Evolutionary conservation across 2,113 vertebrate genomes (phyloP), one percentile per base, ranked within the genome.

Genomic region (Brachyhypopomus gauderio): DNA sequence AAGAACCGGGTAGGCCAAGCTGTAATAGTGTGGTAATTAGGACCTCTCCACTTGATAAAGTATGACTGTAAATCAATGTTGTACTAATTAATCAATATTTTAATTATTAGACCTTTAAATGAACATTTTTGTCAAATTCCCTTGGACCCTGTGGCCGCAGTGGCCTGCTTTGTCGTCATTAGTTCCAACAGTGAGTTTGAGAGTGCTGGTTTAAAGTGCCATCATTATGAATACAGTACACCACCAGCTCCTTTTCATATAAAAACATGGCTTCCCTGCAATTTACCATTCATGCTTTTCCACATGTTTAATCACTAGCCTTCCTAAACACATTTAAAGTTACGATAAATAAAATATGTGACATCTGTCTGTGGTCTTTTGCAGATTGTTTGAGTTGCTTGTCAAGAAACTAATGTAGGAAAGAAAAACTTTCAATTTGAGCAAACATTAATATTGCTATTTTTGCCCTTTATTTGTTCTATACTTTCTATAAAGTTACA

Each of bases 31-130:
- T 88, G 83, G 95, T 96, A 97, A 98, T 98, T 97, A 96, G 94
- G 94, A 95, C 91, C 94, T 95, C 93, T 92, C 91, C 94, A 95
- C 95, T 94, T 97, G 95, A 97, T 97, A 96, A 94, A 93, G 93
- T 96, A 95, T 96, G 95, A 97, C 95, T 97, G 93, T 95, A 96
- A 96, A 97, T 97, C 96, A 96, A 95, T 97, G 95, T 95, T 96
- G 94, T 93, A 94, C 96, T 97, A 98, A 98, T 99, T 95, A 97
- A 97, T 99, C 96, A 95, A 98, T 98, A 98, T 96, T 96, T 97
- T 97, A 96, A 97, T 98, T 96, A 97, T 97, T 95, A 95, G 95
- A 95, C 95, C 95, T 96, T 96, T 96, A 95, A 97, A 98, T 95
- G 94, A 96, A 95, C 92, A 94, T 96, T 86, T 97, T 97, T 93